Evolutionary conservation across 2,888 invertebrate genomes (phyloP), one percentile per base, ranked within the genome.

Genomic region (Phortica okadai): DNA sequence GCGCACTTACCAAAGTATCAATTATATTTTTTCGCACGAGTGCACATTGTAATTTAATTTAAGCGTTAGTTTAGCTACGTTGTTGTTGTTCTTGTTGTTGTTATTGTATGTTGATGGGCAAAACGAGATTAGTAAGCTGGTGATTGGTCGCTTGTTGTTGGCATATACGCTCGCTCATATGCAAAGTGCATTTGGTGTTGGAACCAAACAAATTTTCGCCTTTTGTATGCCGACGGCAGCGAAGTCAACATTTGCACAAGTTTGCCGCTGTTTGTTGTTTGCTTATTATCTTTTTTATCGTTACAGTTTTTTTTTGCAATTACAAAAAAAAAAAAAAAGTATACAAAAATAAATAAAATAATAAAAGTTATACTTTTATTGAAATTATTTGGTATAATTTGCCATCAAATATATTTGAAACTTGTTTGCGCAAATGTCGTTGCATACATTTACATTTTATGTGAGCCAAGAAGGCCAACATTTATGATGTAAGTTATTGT

Each of bases 21-120:
- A 78, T 76, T 78, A 78, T 76, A 66, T 74, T 78, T 72, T 58
- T 70, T 74, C 78, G 78, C 78, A 78, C 78, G 78, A 78, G 76
- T 77, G 77, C 74, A 74, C 76, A 78, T 42, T 75, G 75, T 72
- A 72, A 75, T 75, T 75, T 75, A 70, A 75, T 75, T 75, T 75
- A 50, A 62, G 70, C 64, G 70, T 33, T 54, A 56, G 33, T 33
- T 76, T 67, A 50, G 59, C 33, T n/a, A 33, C 64, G 5, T 50
- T 64, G 11, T 64, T 74, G 8, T 50, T 14, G 54, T 62, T 11
- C 8, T 33, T 16, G 45, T n/a, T 67, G 7, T 67, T 67, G 42
- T 41, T 67, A 14, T 73, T 62, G 62, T 44, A 16, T 45, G 56
- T 56, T 16, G 62, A 62, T 62, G 62, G 62, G 62, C 62, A 21